Evolutionary conservation across 1,140 invertebrate species (phyloP).

Genomic region (Pseudomyrmex dendroicus): DNA sequence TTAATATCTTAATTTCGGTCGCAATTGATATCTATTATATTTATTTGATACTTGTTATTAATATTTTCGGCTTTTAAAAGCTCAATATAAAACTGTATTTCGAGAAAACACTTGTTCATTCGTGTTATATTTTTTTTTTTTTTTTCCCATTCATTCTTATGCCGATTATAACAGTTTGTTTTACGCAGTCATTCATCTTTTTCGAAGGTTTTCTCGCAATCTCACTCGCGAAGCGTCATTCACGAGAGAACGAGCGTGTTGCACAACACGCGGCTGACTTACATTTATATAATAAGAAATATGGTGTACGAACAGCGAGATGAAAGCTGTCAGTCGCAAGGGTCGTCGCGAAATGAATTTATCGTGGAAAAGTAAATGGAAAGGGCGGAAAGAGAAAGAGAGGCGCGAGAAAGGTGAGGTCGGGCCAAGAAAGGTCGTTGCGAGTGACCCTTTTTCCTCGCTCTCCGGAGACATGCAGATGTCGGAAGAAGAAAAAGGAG

Average conservation of each 20-base stretch:
- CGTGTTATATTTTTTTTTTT: too few relatives aligned
- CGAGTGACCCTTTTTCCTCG: slow-evolving; percentile 42
- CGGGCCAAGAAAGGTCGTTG: slow-evolving; percentile 38
- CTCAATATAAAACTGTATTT: too few relatives aligned
- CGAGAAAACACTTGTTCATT: too few relatives aligned
- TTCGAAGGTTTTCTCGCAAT: background rate
- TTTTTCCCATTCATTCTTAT: too few relatives aligned
- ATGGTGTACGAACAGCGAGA: slow-evolving; percentile 62
- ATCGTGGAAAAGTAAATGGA: slow-evolving; percentile 63
- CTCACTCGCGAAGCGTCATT: background rate
- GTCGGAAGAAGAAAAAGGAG: slow-evolving; percentile 44
- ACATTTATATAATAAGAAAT: slow-evolving; percentile 62
- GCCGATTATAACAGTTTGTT: background rate
- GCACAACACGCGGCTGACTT: slow-evolving; percentile 1
- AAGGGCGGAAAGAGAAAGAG: background rate
- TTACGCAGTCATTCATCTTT: background rate
- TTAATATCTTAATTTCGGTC: too few relatives aligned
- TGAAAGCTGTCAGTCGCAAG: slow-evolving; percentile 71
- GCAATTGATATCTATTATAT: too few relatives aligned
- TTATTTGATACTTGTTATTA: background rate
- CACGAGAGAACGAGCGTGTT: background rate
- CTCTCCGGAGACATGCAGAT: slow-evolving; percentile 52
- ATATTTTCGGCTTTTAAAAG: background rate
- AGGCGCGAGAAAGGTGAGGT: slow-evolving; percentile 12
- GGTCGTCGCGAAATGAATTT: slow-evolving; percentile 69